Evolutionary conservation across 2,113 vertebrate genomes (phyloP), one percentile per base, ranked within the genome.

Genomic region (Clarias macrocephalus): DNA sequence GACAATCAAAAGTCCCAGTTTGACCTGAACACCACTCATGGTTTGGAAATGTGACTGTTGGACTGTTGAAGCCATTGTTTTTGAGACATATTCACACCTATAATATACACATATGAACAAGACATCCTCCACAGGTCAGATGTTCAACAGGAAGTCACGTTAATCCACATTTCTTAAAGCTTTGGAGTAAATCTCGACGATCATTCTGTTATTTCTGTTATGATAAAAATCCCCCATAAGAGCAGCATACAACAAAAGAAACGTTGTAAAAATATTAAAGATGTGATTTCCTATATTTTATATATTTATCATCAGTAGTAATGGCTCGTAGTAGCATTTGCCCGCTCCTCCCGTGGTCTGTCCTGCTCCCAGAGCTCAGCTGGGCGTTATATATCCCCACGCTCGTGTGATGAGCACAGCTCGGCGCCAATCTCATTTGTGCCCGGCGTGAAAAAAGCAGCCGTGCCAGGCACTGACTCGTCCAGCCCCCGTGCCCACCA

Each of bases 401-500:
- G 65, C 68, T 75, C 60, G 62, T 85, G 88, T 48, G 82, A 89
- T 88, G 84, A 89, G 90, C 56, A 42, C 56, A 54, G 65, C 80
- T 84, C 82, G 18, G 84, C 90, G 89, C 91, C 91, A 91, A 88
- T 91, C 92, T 92, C 90, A 91, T 90, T 92, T 92, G 91, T 88
- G 89, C 86, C 88, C 66, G 88, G 85, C 84, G 82, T 86, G 87
- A 90, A 90, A 86, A 81, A 84, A 87, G 80, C 72, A 28, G 84
- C 48, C 82, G 52, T 88, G 90, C 91, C 89, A 90, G 89, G 85
- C 87, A 81, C 85, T 52, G 81, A 76, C 87, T 87, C 30, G 85
- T 86, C 81, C 90, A 85, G 62, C 88, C 89, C 85, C 85, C 42
- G 80, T 68, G 75, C 59, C 88, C 72, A 83, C 33, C 86, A 85